A percentile compares a stretch with the other conserved stretches of the same genome.
Conservation (phyloP, 2,113 vertebrate species). For the Antechinus flavipes region DNA sequence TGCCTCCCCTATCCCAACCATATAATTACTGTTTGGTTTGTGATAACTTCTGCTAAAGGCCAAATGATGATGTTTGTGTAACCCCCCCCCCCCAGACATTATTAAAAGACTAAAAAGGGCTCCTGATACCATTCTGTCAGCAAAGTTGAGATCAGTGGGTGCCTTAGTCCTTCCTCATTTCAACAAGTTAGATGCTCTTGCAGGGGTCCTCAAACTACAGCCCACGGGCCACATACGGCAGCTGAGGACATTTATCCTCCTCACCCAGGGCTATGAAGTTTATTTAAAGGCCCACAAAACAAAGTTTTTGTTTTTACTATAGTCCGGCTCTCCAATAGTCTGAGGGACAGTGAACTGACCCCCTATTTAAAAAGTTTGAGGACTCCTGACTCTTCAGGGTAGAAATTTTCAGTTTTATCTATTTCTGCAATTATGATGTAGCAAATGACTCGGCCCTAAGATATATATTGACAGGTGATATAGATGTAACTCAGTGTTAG, state of each 20-base stretch:
- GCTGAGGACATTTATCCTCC: no score
- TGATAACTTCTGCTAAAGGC: neutral
- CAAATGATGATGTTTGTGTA: neutral
- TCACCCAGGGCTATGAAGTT: no score
- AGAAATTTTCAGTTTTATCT: neutral
- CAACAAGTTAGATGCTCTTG: neutral
- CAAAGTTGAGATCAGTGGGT: neutral
- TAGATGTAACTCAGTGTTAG: neutral
- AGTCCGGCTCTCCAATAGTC: no score
- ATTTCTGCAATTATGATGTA: neutral
- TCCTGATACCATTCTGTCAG: neutral
- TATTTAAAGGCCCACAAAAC: no score
- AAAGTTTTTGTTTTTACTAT: no score
- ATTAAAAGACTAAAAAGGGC: neutral
- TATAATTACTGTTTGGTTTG: constrained; percentile 1
- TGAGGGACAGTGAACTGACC: no score
- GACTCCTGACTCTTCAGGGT: neutral
- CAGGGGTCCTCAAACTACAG: no score
- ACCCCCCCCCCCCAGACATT: neutral
- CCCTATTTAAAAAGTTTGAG: no score
- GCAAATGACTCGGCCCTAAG: neutral
- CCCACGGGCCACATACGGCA: no score
- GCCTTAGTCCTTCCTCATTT: neutral
- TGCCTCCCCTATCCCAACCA: constrained; percentile 5
- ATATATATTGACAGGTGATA: constrained; percentile 10